Percentiles rank a stretch among this genome's conserved stretches.
Evolutionary conservation across 2,797 vertebrate species (phyloP).

Genomic region (Dallia pectoralis): DNA sequence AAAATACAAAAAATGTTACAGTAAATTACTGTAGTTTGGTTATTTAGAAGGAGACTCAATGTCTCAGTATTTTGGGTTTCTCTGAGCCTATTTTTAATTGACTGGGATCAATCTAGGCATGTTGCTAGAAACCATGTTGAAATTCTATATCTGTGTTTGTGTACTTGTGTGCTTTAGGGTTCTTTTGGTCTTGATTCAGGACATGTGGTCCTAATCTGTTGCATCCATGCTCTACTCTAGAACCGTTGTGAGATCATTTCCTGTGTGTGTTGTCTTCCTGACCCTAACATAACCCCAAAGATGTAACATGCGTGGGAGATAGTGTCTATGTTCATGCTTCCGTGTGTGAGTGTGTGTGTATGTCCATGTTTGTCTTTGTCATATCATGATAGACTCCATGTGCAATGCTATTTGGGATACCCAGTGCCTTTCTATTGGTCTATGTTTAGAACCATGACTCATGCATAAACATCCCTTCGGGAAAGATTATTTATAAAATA

Average conservation of each 20-base stretch:
- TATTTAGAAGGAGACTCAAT: too few species aligned
- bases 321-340: neutral
- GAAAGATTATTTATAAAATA: constrained; percentile 10
- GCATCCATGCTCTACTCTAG: constrained; percentile 2
- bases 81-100: neutral
- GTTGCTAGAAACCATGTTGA: neutral
- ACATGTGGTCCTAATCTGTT: constrained; percentile 7
- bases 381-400: neutral
- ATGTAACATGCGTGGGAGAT: constrained; percentile 3
- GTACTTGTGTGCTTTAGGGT: constrained; percentile 6
- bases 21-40: too few species aligned
- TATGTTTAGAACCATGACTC: constrained; percentile 22
- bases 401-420: neutral
- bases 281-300: neutral
- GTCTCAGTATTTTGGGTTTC: neutral
- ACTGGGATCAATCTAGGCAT: neutral
- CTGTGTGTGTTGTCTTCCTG: constrained; percentile 1
- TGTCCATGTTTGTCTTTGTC: neutral
- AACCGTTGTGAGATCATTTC: constrained; percentile 16
- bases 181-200: constrained; percentile 4
- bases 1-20: too few species aligned
- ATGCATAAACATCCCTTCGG: neutral
- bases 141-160: neutral
- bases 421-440: neutral
- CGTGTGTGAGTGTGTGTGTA: neutral